Percentiles rank a stretch among this genome's conserved stretches.
Conservation (phyloP, 53 echinoderm and acorn worm species). For the Astropecten irregularis region DNA sequence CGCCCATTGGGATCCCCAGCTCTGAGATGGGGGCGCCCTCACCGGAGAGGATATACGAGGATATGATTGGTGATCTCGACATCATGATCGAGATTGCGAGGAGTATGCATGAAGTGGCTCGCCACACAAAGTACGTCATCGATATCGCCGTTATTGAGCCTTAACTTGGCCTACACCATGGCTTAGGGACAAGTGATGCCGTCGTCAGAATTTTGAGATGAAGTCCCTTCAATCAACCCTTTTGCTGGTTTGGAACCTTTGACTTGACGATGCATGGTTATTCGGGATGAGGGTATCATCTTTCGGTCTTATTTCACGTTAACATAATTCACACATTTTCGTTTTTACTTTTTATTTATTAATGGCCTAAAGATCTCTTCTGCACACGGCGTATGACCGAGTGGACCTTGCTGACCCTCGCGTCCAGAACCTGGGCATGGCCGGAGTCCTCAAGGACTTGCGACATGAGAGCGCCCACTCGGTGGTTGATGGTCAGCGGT, state of each 20-base stretch:
- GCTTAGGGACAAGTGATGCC: no score
- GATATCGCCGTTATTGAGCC: no score
- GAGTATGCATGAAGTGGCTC: conserved; percentile 53
- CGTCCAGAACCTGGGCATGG: conserved; percentile 47
- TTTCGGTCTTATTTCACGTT: no score
- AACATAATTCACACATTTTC: no score
- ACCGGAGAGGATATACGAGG: conserved; percentile 19
- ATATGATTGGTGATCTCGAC: conserved; percentile 46
- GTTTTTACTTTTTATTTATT: no score
- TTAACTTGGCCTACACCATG: no score
- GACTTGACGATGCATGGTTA: no score
- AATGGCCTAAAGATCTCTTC: no score
- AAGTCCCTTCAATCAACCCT: no score
- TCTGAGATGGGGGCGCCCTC: conserved; percentile 42
- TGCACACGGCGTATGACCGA: conserved; percentile 36
- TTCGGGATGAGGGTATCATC: no score
- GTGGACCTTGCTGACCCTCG: conserved; percentile 30
- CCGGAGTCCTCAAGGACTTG: conserved; percentile 47
- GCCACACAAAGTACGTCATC: conserved; percentile 35
- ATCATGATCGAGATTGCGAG: conserved; percentile 57
- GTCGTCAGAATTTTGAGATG: no score
- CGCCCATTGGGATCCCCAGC: conserved; percentile 14
- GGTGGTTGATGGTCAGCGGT: conserved; percentile 76
- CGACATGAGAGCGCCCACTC: conserved; percentile 39
- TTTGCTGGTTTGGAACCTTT: no score